Evolutionary conservation across 2,113 vertebrate genomes (phyloP).

Genomic region (Todiramphus chloris): DNA sequence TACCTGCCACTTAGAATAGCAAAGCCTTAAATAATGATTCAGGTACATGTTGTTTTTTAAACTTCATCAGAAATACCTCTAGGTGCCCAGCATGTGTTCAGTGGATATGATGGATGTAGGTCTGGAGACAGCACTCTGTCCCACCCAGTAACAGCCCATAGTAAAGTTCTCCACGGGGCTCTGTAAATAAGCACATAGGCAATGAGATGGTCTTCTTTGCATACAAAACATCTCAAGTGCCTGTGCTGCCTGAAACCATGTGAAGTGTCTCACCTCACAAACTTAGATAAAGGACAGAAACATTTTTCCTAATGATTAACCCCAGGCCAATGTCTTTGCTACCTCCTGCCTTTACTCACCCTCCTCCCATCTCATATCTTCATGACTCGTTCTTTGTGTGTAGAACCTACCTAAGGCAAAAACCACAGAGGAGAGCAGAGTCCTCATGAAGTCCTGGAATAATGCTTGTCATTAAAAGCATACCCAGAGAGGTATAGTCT

Average conservation of each 20-base stretch:
- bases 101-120: not conserved
- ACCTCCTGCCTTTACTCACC: not conserved
- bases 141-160: not conserved
- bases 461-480: not conserved
- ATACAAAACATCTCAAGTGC: not conserved
- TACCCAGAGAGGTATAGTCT: not conserved
- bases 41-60: not conserved
- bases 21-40: not conserved
- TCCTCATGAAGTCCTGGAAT: not conserved
- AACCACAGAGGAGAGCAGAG: not conserved
- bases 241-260: not conserved
- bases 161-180: not conserved
- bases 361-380: not conserved
- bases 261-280: not conserved
- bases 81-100: not conserved
- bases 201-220: not conserved
- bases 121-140: not conserved
- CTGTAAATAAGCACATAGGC: not conserved
- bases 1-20: not conserved
- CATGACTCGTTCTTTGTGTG: not conserved
- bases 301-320: not conserved
- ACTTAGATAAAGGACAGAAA: not conserved
- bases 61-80: not conserved
- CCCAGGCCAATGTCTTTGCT: not conserved
- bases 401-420: not conserved